phyloP scores from a whole-genome alignment of 1,140 invertebrate genomes.

The fruit fly (Drosophila melanogaster) region Release_6_plus_ISO1_MT NT_033777.3:6930001-6930500 shows the following conservation, averaged over 20 bases:
- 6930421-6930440: conserved; percentile 71
- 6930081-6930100: not conserved
- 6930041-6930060: not conserved
- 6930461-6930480: conserved; percentile 3
- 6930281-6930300: conserved; percentile 20
- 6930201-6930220: conserved; percentile 1
- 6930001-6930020: conserved; percentile 8
- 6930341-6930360: conserved; percentile 58
- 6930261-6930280: conserved; percentile 23
- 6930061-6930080: no score
- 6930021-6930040: not conserved
- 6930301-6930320: conserved; percentile 18
- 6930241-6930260: conserved; percentile 25
- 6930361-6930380: conserved; percentile 52
- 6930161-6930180: not conserved
- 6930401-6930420: conserved; percentile 76
- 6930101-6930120: not conserved
- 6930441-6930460: conserved; percentile 1
- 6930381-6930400: conserved; percentile 79
- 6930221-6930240: conserved; percentile 4
- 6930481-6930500: conserved; percentile 53
- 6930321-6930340: conserved; percentile 39
- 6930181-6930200: not conserved
- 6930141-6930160: no score
- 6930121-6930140: no score